Conservation (phyloP, 2,888 invertebrate genomes). For the Eupsilia transversa region DNA sequence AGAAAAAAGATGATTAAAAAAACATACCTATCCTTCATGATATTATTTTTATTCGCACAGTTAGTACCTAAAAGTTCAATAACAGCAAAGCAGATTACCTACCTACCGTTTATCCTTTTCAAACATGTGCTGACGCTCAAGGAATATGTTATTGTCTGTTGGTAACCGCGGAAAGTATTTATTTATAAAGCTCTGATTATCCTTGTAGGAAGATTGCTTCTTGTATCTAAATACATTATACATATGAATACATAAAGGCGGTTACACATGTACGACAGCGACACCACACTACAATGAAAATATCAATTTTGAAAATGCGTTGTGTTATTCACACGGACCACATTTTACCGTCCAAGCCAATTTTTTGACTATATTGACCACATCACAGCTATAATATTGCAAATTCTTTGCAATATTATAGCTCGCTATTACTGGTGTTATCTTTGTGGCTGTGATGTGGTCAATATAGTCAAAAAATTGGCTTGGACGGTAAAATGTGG, state of each 20-base stretch:
- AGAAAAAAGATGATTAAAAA: not conserved
- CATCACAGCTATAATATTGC: too few relatives aligned
- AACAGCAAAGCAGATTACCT: not conserved
- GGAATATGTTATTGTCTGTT: slow-evolving; percentile 10
- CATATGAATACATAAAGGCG: slow-evolving; percentile 8
- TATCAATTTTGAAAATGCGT: too few relatives aligned
- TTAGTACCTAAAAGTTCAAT: not conserved
- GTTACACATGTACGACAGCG: not conserved
- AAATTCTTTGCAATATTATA: too few relatives aligned
- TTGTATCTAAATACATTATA: slow-evolving; percentile 19
- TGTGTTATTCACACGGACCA: not conserved
- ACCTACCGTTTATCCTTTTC: not conserved
- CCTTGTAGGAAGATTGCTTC: slow-evolving; percentile 34
- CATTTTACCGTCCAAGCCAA: not conserved
- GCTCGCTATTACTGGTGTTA: too few relatives aligned
- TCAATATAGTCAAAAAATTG: too few relatives aligned
- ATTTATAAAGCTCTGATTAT: slow-evolving; percentile 36
- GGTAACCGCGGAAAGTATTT: slow-evolving; percentile 34
- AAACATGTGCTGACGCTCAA: not conserved
- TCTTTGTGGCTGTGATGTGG: too few relatives aligned
- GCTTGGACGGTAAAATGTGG: too few relatives aligned
- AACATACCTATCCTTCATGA: not conserved
- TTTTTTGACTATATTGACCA: not conserved
- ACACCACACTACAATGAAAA: not conserved
- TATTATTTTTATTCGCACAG: not conserved